Evolutionary conservation across 1,140 invertebrate species (phyloP).

Genomic region (Brevipalpus yothersi): DNA sequence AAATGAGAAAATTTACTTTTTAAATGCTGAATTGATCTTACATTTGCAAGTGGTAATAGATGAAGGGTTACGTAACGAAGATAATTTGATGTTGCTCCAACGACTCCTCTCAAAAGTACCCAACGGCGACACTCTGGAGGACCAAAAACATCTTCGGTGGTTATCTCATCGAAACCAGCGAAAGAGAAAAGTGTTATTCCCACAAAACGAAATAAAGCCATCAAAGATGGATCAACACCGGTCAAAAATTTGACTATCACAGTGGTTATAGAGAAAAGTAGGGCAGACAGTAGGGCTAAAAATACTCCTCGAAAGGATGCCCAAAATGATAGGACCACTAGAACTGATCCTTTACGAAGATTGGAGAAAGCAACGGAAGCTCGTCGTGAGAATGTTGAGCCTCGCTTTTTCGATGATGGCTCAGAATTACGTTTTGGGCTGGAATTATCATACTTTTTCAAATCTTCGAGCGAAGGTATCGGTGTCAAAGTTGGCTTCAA

Average conservation of each 20-base stretch:
- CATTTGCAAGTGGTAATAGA: conserved; percentile 28
- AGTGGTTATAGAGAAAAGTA: conserved; percentile 66
- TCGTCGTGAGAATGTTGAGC: not conserved
- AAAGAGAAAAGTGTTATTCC: conserved; percentile 50
- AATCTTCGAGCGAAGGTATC: not conserved
- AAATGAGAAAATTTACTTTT: too few relatives aligned
- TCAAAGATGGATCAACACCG: conserved; percentile 53
- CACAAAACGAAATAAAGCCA: conserved; percentile 51
- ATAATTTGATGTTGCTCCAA: conserved; percentile 13
- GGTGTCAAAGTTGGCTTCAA: not conserved
- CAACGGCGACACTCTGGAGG: conserved; percentile 34
- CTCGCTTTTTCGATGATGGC: too few relatives aligned
- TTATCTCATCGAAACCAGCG: conserved; percentile 46
- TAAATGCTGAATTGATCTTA: conserved; percentile 19
- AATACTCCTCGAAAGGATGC: not conserved
- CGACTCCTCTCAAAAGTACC: conserved; percentile 11
- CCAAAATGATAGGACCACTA: not conserved
- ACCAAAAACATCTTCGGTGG: conserved; percentile 39
- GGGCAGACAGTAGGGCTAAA: conserved; percentile 28
- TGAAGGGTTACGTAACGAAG: conserved; percentile 36
- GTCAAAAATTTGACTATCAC: conserved; percentile 48
- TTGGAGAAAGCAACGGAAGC: not conserved
- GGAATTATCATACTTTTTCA: not conserved
- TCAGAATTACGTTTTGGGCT: too few relatives aligned
- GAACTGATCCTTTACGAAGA: not conserved